phyloP scores from a whole-genome alignment of 2,113 vertebrate genomes.

The Propithecus coquereli region DNA sequence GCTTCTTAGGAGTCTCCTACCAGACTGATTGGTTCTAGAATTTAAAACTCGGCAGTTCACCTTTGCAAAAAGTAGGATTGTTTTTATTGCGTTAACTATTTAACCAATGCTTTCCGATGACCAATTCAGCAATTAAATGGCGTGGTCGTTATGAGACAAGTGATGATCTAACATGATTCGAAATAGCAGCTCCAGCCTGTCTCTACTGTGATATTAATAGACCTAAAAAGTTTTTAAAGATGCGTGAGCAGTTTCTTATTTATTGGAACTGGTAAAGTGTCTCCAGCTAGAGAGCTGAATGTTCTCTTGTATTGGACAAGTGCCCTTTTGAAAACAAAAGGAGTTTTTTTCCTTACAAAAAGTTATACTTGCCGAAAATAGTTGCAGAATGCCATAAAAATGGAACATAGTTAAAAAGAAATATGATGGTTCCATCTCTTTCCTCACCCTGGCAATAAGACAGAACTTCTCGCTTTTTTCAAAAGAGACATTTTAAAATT shows the following conservation, averaged over 20 bases:
- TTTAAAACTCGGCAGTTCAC: neutral
- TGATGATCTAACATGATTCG: neutral
- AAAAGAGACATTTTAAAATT: slow-evolving; percentile 52
- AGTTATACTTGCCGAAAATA: slow-evolving; percentile 53
- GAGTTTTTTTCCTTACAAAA: slow-evolving; percentile 31
- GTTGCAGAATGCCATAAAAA: slow-evolving; percentile 60
- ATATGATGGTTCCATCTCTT: slow-evolving; percentile 32
- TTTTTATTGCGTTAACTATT: slow-evolving; percentile 14
- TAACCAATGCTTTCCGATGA: slow-evolving; percentile 16
- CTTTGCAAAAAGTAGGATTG: neutral
- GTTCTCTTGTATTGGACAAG: slow-evolving; percentile 49
- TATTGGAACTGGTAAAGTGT: slow-evolving; percentile 12
- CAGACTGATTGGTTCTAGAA: neutral
- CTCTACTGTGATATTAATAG: slow-evolving; percentile 21
- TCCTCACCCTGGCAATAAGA: slow-evolving; percentile 16
- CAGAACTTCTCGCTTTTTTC: slow-evolving; percentile 12
- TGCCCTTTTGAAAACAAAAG: slow-evolving; percentile 58
- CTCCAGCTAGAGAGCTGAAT: slow-evolving; percentile 39
- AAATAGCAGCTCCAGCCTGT: slow-evolving; percentile 6
- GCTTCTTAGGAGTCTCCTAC: neutral
- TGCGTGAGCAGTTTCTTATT: slow-evolving; percentile 11
- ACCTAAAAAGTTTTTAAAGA: slow-evolving; percentile 27
- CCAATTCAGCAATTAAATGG: slow-evolving; percentile 23
- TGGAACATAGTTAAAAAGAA: slow-evolving; percentile 35
- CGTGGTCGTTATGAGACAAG: neutral